Evolutionary conservation across 2,113 vertebrate genomes (phyloP), one percentile per base, ranked within the genome.

Genomic region (Pachypanchax playfairii): DNA sequence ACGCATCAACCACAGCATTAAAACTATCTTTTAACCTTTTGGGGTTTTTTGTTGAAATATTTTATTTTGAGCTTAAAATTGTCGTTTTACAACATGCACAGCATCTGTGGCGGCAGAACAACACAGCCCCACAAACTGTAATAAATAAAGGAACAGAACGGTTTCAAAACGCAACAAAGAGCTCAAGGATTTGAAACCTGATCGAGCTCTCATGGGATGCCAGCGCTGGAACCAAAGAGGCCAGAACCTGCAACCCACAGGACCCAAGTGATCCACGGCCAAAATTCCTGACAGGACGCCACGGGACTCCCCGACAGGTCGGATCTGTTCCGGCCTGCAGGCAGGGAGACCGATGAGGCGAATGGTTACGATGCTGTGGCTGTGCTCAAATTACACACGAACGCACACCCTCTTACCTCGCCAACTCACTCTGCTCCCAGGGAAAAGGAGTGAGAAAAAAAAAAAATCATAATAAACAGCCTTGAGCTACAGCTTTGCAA

Each of bases 401-500:
- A 29, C 28, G 8, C 28, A 29, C 28, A 29, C 36, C 12, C 10
- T 18, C 18, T 64, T 22, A 14, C 3, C 1, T 48, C 3, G 33
- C 38, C 51, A 35, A 52, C n/a, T 9, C 18, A 12, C 44, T 53
- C 44, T 54, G 26, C 15, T 58, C 48, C 22, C 48, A 36, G 15
- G 58, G 26, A 6, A 33, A 33, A 28, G 9, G 13, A 31, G 4
- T 4, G 5, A 25, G 43, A 39, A 26, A 18, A 38, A 25, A 57
- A 38, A 50, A 20, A 28, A 38, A 38, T 38, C 10, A 38, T 26
- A 52, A 66, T 17, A 65, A 70, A 75, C 33, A 3, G 73, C 81
- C 79, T 43, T 10, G 14, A 75, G 85, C 64, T 25, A 15, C 57
- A 2, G 13, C 21, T 43, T 25, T 77, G 70, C 75, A 69, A 86